Base-by-base conservation (phyloP, 2,888 invertebrate genomes). In the Hyppa rectilinea region DNA sequence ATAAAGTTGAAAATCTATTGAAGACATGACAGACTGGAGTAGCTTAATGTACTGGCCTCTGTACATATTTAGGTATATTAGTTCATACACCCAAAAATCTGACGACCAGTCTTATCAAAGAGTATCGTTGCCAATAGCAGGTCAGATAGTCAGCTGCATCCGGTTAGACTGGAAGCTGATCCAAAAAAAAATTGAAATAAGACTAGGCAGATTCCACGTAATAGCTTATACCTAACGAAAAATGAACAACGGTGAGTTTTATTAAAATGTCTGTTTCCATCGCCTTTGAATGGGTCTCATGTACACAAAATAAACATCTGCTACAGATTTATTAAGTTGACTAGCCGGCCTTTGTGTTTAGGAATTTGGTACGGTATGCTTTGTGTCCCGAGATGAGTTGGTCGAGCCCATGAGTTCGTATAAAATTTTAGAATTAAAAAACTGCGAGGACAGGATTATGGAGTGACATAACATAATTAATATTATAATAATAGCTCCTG, bases 281-380 rank as follows among this genome's bases (percentile, higher is more conserved):
- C 45, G 45, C 52, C 62, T 77, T 67, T 70, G 53, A 23, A 56
- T 14, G 58, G 26, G 58, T 12, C 36, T 60, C 52, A 55, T 29
- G 61, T 23, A 62, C 61, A 59, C 58, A 58, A 71, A 79, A 79
- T 69, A 61, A 73, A 73, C 63, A 49, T 52, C 52, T 63, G 56
- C 23, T 55, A 40, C 56, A 43, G 69, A 70, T 78, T 69, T 75
- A 78, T 78, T 64, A 68, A 66, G 53, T 66, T 61, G 59, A 58
- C 55, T 71, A 36, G 58, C 36, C 9, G 52, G 49, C 55, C 69
- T 81, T 82, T 81, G 73, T 71, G 68, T 61, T 65, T 59, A 38
- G 73, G 71, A 69, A 81, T 82, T 67, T 17, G n/a, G 59, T 40
- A 47, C 26, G 71, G 80, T 69, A 81, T 76, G 73, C 79, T 81